Evolutionary conservation across 1,140 invertebrate species (phyloP).

Genomic region (Steinernema feltiae): DNA sequence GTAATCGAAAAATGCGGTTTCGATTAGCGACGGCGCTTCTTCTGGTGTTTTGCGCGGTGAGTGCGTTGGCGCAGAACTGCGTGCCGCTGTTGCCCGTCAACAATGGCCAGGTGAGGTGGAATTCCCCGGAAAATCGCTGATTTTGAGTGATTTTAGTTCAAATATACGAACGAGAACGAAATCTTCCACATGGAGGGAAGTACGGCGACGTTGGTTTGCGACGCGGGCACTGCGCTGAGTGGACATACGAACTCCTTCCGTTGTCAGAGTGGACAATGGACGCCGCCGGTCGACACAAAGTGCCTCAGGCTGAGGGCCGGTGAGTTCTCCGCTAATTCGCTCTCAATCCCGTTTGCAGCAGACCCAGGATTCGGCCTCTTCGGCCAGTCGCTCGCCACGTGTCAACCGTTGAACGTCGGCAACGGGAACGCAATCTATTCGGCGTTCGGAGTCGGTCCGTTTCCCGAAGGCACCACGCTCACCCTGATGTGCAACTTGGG

Average conservation of each 20-base stretch:
- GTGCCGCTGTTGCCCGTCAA: neutral
- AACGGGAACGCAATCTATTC: neutral
- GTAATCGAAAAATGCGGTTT: neutral
- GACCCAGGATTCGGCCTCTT: no score
- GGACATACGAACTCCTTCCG: neutral
- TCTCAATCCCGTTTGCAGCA: no score
- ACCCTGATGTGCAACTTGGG: neutral
- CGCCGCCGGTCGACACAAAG: neutral
- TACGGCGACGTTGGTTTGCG: neutral
- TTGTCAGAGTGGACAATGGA: neutral
- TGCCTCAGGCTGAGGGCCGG: neutral
- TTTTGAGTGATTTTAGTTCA: neutral
- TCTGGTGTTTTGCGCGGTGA: neutral
- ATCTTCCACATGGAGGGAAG: neutral
- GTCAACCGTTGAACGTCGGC: neutral
- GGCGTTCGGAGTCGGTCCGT: neutral
- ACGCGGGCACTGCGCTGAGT: neutral
- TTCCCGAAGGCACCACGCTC: neutral
- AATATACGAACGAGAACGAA: neutral
- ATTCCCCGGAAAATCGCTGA: neutral
- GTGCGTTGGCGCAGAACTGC: neutral
- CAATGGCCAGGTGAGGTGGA: neutral
- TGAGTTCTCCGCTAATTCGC: neutral
- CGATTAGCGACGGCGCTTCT: neutral
- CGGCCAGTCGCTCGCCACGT: neutral